These are phyloP conservation scores for Drosophila pseudoobscura DNA, from an alignment of 1,140 invertebrate genomes.

Conservation along the genomic window DNA sequence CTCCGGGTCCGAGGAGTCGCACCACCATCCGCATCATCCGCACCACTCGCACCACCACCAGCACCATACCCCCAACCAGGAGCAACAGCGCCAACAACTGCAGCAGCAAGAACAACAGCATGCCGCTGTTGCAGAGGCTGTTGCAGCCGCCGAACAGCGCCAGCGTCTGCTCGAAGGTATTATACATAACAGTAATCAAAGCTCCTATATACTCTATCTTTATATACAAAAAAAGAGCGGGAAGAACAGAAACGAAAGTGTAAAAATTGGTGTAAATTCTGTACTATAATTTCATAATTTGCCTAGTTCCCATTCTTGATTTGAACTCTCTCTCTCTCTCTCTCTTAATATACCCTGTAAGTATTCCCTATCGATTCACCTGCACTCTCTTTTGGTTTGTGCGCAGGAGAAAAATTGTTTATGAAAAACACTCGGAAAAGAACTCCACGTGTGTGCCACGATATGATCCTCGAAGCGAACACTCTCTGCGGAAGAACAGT, in stretches of 20 bases:
- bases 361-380: conserved; percentile 7
- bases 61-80: conserved; percentile 55
- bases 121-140: conserved; percentile 69
- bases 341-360: conserved; percentile 1
- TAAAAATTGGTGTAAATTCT: conserved; percentile 13
- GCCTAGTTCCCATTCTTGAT: neutral
- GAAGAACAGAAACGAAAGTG: conserved; percentile 7
- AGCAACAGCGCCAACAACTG: conserved; percentile 55
- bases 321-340: neutral
- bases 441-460: conserved; percentile 41
- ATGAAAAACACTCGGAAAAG: conserved; percentile 73
- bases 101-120: conserved; percentile 59
- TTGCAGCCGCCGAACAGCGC: conserved; percentile 77
- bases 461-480: conserved; percentile 64
- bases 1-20: conserved; percentile 64
- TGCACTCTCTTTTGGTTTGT: conserved; percentile 42
- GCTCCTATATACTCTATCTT: conserved; percentile 44
- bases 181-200: conserved; percentile 60
- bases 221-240: conserved; percentile 32
- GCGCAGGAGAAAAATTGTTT: conserved; percentile 60
- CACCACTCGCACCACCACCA: conserved; percentile 53
- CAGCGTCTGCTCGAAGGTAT: conserved; percentile 82
- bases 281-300: conserved; percentile 10
- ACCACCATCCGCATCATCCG: conserved; percentile 46
- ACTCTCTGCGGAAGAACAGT: conserved; percentile 54